phyloP scores from a whole-genome alignment of 2,888 invertebrate species.

The Oscheius sp. region DNA sequence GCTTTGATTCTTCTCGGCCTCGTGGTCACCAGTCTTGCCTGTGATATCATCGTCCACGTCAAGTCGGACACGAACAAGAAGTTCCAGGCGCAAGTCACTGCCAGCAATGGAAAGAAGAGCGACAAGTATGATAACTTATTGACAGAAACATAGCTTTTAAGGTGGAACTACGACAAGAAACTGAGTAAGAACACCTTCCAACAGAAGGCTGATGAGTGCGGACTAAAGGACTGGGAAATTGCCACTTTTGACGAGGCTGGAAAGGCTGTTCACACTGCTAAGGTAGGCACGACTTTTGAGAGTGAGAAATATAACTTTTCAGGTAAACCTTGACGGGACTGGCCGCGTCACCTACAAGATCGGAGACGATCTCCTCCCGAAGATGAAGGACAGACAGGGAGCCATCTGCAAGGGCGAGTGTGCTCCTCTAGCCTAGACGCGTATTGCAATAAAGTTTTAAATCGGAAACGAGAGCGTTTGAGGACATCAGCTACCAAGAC shows the following conservation, averaged over 20 bases:
- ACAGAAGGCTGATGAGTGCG: conserved; percentile 70
- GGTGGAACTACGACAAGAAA: conserved; percentile 68
- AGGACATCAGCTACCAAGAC: too few species aligned
- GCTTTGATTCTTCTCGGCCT: conserved; percentile 47
- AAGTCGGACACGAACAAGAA: conserved; percentile 69
- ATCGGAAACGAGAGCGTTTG: too few species aligned
- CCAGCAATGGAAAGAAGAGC: conserved; percentile 70
- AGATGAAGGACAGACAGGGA: conserved; percentile 69
- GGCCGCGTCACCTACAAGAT: conserved; percentile 53
- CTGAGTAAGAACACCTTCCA: conserved; percentile 69
- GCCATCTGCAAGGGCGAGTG: conserved; percentile 72
- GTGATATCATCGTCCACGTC: conserved; percentile 71
- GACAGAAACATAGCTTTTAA: conserved; percentile 38
- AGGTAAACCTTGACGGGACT: conserved; percentile 48
- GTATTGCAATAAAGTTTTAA: not conserved
- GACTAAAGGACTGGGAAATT: conserved; percentile 65
- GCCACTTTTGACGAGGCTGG: conserved; percentile 63
- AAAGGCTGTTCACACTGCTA: conserved; percentile 46
- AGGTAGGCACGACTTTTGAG: conserved; percentile 28
- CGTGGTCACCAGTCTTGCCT: conserved; percentile 54
- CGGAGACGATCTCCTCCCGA: conserved; percentile 67
- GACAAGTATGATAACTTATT: conserved; percentile 55
- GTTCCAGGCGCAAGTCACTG: conserved; percentile 68
- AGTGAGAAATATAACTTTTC: not conserved
- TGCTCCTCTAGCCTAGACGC: conserved; percentile 56